phyloP scores from a whole-genome alignment of 2,888 invertebrate genomes.

The Tipula helvola region DNA sequence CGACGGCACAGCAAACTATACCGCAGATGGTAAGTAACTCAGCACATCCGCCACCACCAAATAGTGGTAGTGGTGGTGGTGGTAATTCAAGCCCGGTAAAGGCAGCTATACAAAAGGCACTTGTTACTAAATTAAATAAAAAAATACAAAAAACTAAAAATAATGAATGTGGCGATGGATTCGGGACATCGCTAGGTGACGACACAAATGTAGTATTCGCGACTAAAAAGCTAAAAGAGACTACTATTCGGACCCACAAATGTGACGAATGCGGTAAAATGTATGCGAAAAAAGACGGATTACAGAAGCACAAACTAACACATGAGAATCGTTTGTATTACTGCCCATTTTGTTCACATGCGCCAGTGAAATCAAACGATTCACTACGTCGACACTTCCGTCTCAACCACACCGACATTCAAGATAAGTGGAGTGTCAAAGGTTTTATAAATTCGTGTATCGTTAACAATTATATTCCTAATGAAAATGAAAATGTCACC shows the following conservation, averaged over 20 bases:
- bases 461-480: not conserved
- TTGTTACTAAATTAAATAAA: conserved; percentile 16
- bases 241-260: not conserved
- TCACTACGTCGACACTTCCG: conserved; percentile 12
- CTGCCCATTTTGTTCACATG: conserved; percentile 16
- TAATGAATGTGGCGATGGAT: not conserved
- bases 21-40: not conserved
- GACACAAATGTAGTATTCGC: not conserved
- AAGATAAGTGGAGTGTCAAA: not conserved
- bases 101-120: conserved; percentile 15
- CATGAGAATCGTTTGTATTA: conserved; percentile 15
- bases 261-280: not conserved
- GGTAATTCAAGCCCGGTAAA: conserved; percentile 14
- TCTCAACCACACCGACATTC: not conserved
- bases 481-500: not conserved
- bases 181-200: not conserved
- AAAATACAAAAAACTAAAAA: conserved; percentile 10
- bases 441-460: conserved; percentile 9
- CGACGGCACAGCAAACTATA: not conserved
- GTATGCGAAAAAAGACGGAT: not conserved
- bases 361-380: conserved; percentile 11
- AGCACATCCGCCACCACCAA: not conserved
- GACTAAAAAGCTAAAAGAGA: not conserved
- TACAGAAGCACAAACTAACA: conserved; percentile 13
- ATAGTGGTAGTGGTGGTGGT: not conserved